Evolutionary conservation across 1,140 invertebrate genomes (phyloP).

Genomic region (Drosophila erecta): DNA sequence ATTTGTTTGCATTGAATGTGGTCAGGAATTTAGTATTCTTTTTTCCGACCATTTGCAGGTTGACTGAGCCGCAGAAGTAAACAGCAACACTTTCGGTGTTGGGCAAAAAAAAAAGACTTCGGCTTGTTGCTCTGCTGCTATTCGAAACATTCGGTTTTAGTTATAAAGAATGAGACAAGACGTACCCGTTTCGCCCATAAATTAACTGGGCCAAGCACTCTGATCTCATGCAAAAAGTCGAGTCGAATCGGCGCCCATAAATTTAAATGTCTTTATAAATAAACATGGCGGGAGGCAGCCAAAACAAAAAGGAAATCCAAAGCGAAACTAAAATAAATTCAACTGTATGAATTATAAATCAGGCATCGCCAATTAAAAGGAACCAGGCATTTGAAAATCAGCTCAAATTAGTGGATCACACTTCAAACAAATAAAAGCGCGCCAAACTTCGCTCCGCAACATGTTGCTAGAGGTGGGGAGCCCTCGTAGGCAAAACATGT

Average conservation of each 20-base stretch:
- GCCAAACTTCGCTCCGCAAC: slow-evolving; percentile 37
- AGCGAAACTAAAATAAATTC: slow-evolving; percentile 45
- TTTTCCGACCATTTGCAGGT: slow-evolving; percentile 25
- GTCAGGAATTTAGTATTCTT: slow-evolving; percentile 36
- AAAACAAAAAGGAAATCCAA: slow-evolving; percentile 23
- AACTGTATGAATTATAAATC: slow-evolving; percentile 68
- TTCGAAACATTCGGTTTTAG: slow-evolving; percentile 58
- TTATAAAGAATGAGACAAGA: slow-evolving; percentile 20
- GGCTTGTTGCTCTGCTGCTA: slow-evolving; percentile 49
- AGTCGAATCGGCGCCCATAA: slow-evolving; percentile 51
- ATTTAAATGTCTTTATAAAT: slow-evolving; percentile 81
- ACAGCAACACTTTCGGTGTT: slow-evolving; percentile 40
- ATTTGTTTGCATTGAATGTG: slow-evolving; percentile 55
- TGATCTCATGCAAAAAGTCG: slow-evolving; percentile 75
- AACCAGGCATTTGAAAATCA: slow-evolving; percentile 11
- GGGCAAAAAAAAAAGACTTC: slow-evolving; percentile 22
- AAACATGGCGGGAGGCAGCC: slow-evolving; percentile 49
- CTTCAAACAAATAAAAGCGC: slow-evolving; percentile 26
- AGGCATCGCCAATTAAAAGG: slow-evolving; percentile 58
- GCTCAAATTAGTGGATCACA: slow-evolving; percentile 11
- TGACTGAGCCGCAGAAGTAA: slow-evolving; percentile 47
- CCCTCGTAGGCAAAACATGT: slow-evolving; percentile 2
- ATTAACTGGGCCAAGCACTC: slow-evolving; percentile 62
- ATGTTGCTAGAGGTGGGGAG: slow-evolving; percentile 10
- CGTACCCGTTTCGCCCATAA: slow-evolving; percentile 59